These are phyloP conservation scores for Paradoxurus hermaphroditus DNA, from an alignment of 2,113 vertebrate genomes.

Conservation along the genomic window DNA sequence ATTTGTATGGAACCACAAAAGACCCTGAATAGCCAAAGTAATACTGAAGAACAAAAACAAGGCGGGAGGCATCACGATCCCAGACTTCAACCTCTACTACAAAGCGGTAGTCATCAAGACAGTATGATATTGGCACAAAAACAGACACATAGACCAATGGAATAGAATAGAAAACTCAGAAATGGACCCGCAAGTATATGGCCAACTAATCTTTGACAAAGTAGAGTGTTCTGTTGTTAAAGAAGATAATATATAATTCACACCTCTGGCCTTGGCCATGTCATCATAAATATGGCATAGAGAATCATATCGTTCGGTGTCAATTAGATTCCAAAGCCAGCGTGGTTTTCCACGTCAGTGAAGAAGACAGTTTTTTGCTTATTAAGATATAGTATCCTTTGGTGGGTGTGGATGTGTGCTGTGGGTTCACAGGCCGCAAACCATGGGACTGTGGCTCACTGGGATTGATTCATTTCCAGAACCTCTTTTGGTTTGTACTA, in stretches of 20 bases:
- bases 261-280: not conserved
- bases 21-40: too few relatives aligned
- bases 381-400: not conserved
- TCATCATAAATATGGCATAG: not conserved
- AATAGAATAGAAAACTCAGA: too few relatives aligned
- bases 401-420: not conserved
- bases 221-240: not conserved
- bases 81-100: too few relatives aligned
- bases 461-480: not conserved
- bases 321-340: not conserved
- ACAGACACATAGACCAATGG: too few relatives aligned
- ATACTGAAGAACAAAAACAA: too few relatives aligned
- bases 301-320: not conserved
- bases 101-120: too few relatives aligned
- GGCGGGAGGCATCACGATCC: too few relatives aligned
- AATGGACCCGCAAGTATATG: too few relatives aligned
- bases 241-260: not conserved
- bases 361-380: not conserved
- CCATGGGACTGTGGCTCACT: not conserved
- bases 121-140: too few relatives aligned
- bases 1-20: too few relatives aligned
- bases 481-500: not conserved
- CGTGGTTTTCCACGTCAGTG: not conserved
- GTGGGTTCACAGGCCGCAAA: not conserved
- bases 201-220: too few relatives aligned